Evolutionary conservation across 1,140 invertebrate species (phyloP), one percentile per base, ranked within the genome.

Genomic region (Formica selysi): DNA sequence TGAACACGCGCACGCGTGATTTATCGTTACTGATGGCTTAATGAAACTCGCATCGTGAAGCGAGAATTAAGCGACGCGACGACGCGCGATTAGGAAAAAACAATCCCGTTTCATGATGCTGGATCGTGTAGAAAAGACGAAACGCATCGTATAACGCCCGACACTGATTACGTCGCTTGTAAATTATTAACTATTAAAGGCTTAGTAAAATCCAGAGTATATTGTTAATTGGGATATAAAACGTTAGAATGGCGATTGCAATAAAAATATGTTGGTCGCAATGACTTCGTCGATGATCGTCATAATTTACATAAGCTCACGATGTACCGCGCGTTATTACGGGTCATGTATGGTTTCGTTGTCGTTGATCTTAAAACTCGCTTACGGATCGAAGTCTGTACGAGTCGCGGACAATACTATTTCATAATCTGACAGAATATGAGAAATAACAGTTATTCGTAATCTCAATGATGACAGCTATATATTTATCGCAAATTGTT

Each of bases 181-280:
- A 70, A 81, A 81, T 71, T 81, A 70, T 54, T 26, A 51, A 5
- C 22, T 71, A 70, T 81, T 81, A 70, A 70, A 51, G 7, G 32
- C 36, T 16, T 5, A n/a, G 11, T 70, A 59, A 80, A 59, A 41
- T 70, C 51, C 5, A 13, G 13, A 16, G 32, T 54, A n/a, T 68
- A 78, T 64, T 79, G 76, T 68, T 80, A 80, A 57, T 80, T 59
- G 65, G 48, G 11, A 70, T 41, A 70, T 70, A 59, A 79, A 59
- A 3, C 26, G 5, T 3, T 48, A 16, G 8, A 48, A 70, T 36
- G 22, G 51, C n/a, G 64, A 41, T 44, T 22, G 32, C 48, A 22
- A 26, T 80, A 54, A 59, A 65, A 32, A n/a, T 79, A 32, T 57
- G 70, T 29, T 80, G 22, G 11, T 80, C 36, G 64, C 44, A 29